phyloP scores from a whole-genome alignment of 2,113 vertebrate genomes.

The Malurus melanocephalus region DNA sequence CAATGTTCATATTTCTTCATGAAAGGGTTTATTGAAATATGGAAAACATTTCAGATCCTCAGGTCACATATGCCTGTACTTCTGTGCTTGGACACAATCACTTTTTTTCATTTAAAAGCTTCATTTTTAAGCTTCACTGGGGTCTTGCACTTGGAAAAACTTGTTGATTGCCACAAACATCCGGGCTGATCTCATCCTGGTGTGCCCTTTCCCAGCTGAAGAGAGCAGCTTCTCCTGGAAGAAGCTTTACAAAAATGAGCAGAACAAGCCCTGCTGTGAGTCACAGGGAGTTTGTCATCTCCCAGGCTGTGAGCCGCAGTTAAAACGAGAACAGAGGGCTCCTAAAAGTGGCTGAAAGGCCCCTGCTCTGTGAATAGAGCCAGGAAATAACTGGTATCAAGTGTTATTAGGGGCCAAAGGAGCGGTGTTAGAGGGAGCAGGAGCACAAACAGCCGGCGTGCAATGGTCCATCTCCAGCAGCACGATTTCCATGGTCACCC shows the following conservation, averaged over 20 bases:
- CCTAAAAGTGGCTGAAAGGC: slow-evolving; percentile 4
- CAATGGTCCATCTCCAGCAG: neutral
- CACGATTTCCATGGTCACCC: neutral
- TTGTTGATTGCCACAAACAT: neutral
- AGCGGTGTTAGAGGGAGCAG: neutral
- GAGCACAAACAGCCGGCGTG: neutral
- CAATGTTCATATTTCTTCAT: slow-evolving; percentile 24
- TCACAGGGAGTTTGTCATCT: neutral
- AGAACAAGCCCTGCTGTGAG: neutral
- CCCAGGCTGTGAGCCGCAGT: neutral
- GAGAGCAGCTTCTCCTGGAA: neutral
- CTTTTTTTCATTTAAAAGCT: neutral
- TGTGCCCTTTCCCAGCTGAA: neutral
- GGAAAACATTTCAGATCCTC: neutral
- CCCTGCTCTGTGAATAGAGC: neutral
- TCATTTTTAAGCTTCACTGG: neutral
- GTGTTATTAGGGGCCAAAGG: neutral
- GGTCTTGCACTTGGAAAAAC: neutral
- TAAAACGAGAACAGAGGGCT: slow-evolving; percentile 8
- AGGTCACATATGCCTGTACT: neutral
- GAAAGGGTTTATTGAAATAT: neutral
- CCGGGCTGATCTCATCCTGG: neutral
- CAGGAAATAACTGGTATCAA: slow-evolving; percentile 1
- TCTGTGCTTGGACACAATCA: neutral
- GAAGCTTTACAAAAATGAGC: neutral